Evolutionary conservation across 2,113 vertebrate genomes (phyloP).

Genomic region (Acanthisitta chloris): DNA sequence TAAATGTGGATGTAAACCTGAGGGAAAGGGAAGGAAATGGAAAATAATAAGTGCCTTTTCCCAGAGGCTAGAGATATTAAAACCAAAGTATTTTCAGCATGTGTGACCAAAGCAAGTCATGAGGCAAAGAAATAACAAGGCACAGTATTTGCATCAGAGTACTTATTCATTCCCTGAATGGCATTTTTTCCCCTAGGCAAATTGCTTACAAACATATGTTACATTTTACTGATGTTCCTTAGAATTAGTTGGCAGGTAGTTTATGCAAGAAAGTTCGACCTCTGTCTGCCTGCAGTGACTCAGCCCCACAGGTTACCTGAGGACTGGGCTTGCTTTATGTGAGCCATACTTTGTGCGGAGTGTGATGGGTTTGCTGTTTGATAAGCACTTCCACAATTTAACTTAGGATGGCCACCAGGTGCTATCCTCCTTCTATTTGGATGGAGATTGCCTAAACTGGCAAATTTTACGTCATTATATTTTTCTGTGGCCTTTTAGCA

Average conservation of each 20-base stretch:
- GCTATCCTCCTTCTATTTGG: not conserved
- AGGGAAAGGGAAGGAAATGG: conserved; percentile 22
- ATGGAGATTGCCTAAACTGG: not conserved
- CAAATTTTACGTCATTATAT: not conserved
- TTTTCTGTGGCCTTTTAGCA: not conserved
- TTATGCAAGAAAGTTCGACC: not conserved
- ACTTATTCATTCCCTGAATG: not conserved
- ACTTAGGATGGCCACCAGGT: not conserved
- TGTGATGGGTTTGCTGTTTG: not conserved
- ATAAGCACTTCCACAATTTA: not conserved
- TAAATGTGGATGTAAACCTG: not conserved
- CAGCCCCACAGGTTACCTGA: not conserved
- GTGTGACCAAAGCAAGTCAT: conserved; percentile 26
- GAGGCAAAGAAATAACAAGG: not conserved
- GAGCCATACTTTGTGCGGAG: not conserved
- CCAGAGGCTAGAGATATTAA: not conserved
- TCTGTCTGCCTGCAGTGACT: not conserved
- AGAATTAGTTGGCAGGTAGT: not conserved
- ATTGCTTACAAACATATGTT: not conserved
- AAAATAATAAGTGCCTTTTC: conserved; percentile 25
- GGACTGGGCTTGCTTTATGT: not conserved
- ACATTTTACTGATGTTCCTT: not conserved
- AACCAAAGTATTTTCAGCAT: conserved; percentile 1
- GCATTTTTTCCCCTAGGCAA: not conserved
- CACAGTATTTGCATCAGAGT: not conserved